phyloP scores from a whole-genome alignment of 2,888 invertebrate genomes.

The Lysandra bellargus region DNA sequence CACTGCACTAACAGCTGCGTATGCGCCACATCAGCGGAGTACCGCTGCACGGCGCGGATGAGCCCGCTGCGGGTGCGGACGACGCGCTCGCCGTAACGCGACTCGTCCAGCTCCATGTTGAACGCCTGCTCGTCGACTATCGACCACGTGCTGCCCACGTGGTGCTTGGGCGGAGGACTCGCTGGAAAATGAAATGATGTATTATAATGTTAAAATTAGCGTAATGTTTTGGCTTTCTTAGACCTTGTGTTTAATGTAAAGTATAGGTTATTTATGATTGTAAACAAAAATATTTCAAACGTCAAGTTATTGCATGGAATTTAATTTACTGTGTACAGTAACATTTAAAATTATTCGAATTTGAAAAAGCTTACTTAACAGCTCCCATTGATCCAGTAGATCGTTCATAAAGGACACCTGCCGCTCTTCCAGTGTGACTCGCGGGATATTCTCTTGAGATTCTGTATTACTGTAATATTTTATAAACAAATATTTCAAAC shows the following conservation, averaged over 20 bases:
- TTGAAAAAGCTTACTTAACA: constrained; percentile 60
- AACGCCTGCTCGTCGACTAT: constrained; percentile 57
- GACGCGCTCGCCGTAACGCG: constrained; percentile 50
- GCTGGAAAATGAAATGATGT: constrained; percentile 47
- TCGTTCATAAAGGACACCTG: constrained; percentile 70
- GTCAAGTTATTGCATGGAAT: too few species aligned
- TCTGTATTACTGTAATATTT: constrained; percentile 51
- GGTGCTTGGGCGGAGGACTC: constrained; percentile 56
- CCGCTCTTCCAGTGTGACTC: constrained; percentile 56
- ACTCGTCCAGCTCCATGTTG: constrained; percentile 39
- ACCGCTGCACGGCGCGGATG: constrained; percentile 64
- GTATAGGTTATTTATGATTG: too few species aligned
- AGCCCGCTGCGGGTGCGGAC: constrained; percentile 61
- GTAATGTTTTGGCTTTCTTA: too few species aligned
- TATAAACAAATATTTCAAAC: not conserved
- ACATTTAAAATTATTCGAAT: too few species aligned
- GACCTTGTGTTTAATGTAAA: too few species aligned
- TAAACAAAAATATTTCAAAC: too few species aligned
- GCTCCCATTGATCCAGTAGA: constrained; percentile 69
- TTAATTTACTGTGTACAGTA: too few species aligned
- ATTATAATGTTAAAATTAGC: too few species aligned
- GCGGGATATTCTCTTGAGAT: constrained; percentile 43
- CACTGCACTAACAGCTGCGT: constrained; percentile 74
- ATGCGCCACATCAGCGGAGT: constrained; percentile 70
- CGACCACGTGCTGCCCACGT: constrained; percentile 62